Base-by-base conservation (phyloP, 2,797 vertebrate species). In the Mus minutoides region DNA sequence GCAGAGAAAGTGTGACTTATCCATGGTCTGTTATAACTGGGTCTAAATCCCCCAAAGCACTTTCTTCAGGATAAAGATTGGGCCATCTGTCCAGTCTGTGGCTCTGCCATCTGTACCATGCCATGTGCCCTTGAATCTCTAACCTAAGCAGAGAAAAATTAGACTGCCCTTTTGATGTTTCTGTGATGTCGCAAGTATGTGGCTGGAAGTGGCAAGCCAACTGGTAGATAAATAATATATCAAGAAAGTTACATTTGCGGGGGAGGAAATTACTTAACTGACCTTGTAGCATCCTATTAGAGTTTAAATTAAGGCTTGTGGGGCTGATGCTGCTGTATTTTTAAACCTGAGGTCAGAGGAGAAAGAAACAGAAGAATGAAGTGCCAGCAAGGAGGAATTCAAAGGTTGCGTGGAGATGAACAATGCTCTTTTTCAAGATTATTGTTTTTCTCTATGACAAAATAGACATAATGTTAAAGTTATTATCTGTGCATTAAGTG, bases 141-240 rank as follows among this genome's bases (percentile, higher is more conserved):
- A 83, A 76, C 52, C 76, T 87, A 69, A 54, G 37, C 49, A 86
- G 69, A 69, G 46, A 75, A 89, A 76, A 91, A 22, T 29, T 69
- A 52, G 46, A 52, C 29, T 82, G 90, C 56, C 77, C 40, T 71
- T 49, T 84, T 83, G 34, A 31, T 4, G 11, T 43, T 46, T 89
- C 64, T 4, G 4, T 49, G 52, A 82, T 95, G 52, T 49, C 34
- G 43, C 10, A 29, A 54, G 79, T 62, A 76, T 17, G 88, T 71
- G 17, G 37, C 69, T 90, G 90, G 80, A 67, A 69, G 85, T 69
- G 84, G n/a, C 75, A 79, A 85, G 43, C 22, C 80, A 91, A 84
- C 67, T 87, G 60, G 91, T 37, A 86, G 95, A 93, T 96, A 96
- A 90, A 76, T 80, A 91, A 94, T 83, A 82, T 34, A 93, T 96